Evolutionary conservation across 2,888 invertebrate genomes (phyloP).

Genomic region (Pycnomerus fuliginosus): DNA sequence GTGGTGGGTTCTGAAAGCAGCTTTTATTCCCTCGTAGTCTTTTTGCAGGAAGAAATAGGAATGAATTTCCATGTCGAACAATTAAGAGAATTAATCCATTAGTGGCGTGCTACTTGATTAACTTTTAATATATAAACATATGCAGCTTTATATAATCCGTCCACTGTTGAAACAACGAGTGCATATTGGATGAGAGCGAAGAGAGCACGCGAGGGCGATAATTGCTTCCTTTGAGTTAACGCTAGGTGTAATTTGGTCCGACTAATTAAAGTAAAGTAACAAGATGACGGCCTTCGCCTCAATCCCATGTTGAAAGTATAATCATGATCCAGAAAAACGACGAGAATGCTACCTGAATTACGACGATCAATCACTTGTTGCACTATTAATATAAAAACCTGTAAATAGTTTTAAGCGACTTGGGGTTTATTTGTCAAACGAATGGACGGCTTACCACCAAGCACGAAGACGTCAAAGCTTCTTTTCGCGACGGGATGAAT

Average conservation of each 20-base stretch:
- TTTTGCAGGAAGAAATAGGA: neutral
- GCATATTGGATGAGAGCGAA: conserved; percentile 28
- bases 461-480: conserved; percentile 9
- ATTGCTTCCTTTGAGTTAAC: conserved; percentile 37
- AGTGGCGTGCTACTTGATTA: conserved; percentile 15
- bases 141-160: conserved; percentile 2
- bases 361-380: conserved; percentile 15
- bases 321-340: conserved; percentile 8
- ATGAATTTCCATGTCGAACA: too few relatives aligned
- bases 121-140: conserved; percentile 16
- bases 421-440: conserved; percentile 8
- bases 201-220: conserved; percentile 25
- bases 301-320: conserved; percentile 2
- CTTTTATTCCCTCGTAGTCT: conserved; percentile 2
- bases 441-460: conserved; percentile 10
- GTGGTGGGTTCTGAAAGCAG: conserved; percentile 9
- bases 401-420: conserved; percentile 19
- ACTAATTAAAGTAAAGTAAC: conserved; percentile 1
- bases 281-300: conserved; percentile 6
- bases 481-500: conserved; percentile 12
- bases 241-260: conserved; percentile 8
- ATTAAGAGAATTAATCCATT: conserved; percentile 17
- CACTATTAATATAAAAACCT: conserved; percentile 16
- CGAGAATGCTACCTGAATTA: conserved; percentile 11
- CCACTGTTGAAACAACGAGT: conserved; percentile 10